Evolutionary conservation across 2,888 invertebrate genomes (phyloP), one percentile per base, ranked within the genome.

Genomic region (Pachycephus smyrnensis): DNA sequence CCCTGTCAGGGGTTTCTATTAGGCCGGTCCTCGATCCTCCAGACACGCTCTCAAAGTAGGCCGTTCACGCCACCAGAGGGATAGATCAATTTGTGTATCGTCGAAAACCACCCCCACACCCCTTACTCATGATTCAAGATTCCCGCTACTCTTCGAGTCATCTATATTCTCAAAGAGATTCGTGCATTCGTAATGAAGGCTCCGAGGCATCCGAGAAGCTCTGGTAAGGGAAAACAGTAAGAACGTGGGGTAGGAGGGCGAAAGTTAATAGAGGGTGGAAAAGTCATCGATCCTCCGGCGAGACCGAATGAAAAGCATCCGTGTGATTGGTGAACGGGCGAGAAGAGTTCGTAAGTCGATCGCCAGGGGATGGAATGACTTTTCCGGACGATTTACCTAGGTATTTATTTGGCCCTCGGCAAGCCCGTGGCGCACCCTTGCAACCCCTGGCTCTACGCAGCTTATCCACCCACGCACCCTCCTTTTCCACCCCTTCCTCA

Each of bases 321-420:
- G 40, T 15, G 40, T 40, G 40, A 40, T 40, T 40, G 40, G 75
- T 35, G 31, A 73, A 35, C 30, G 40, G 75, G 81, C 81, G 81
- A 83, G 80, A 77, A 75, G 79, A 76, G 78, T 77, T 77, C 79
- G 80, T 79, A 83, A 84, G 79, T 82, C 80, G 82, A 79, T 81
- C 82, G 77, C 35, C 40, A 76, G 68, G 84, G 87, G 85, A 86
- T 86, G 86, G 87, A 88, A 88, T 86, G 88, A 88, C 88, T 88
- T 88, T 88, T 88, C 88, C 87, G 83, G 88, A 82, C 88, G 88
- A 88, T 88, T 88, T 88, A 88, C 85, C 83, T 81, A 86, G 86
- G 88, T 88, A 88, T 88, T 88, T 88, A 88, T 88, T 88, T 86
- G 87, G 80, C 82, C 83, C 81, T 76, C 80, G 40, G 40, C 15